Evolutionary conservation across 2,113 vertebrate genomes (phyloP), one percentile per base, ranked within the genome.

Genomic region (Carassius gibelio): DNA sequence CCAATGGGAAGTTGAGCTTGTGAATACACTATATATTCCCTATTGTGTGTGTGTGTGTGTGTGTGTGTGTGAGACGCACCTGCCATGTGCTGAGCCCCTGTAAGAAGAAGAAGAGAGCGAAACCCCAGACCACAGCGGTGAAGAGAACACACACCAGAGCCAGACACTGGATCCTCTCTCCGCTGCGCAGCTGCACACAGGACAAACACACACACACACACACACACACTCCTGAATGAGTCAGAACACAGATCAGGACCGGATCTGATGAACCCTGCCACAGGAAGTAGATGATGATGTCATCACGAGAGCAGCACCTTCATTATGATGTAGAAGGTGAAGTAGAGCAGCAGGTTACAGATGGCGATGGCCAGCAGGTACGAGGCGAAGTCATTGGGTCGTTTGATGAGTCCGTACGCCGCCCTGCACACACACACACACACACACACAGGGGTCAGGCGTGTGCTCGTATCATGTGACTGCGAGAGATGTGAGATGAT

Each of bases 271-370:
- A 30, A 13, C 61, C 19, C 19, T 59, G 57, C 57, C 13, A 55
- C 74, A 79, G 71, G 52, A 48, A 71, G 81, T 74, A 45, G 3
- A 8, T n/a, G 21, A 21, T 69, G 30, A 66, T 79, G 61, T 48
- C 3, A 50, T 61, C 0, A 61, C 5, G 8, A 61, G 21, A 66
- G 2, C 13, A 1, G 61, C 2, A 99, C 97, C 97, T 99, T 99
- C 98, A 99, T 99, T 57, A 99, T 99, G 88, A 99, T 99, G 94
- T 99, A 99, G 92, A 99, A 99, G 90, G 98, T 97, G 2, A 98
- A 99, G 90, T 99, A 99, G 30, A 99, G 97, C 30, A 99, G 96
- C 87, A 99, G 95, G 94, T 99, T 99, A 94, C 97, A 99, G 95
- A 99, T 99, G 91, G 95, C 97, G 6, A 99, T 99, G 92, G 97